Conservation (phyloP, 2,888 invertebrate species). For the Danaus chrysippus region DNA sequence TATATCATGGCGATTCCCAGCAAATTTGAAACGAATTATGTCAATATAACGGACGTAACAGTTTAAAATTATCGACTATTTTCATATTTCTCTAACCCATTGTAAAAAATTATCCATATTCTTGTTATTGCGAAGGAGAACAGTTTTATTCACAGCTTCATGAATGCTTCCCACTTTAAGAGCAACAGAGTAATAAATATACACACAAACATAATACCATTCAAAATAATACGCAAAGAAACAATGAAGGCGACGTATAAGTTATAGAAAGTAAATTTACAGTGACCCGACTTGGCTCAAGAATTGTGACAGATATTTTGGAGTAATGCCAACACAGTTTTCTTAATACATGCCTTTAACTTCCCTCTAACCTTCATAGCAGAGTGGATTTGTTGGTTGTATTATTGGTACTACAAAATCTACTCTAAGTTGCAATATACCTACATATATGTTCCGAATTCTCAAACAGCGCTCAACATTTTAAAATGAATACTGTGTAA, state of each 20-base stretch:
- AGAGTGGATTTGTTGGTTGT: neutral
- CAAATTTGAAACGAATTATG: no score
- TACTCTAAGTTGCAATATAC: neutral
- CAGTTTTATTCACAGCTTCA: no score
- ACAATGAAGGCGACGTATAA: neutral
- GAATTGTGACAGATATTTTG: slow-evolving; percentile 5
- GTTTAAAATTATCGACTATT: no score
- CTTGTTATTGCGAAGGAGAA: no score
- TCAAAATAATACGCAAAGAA: neutral
- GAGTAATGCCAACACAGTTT: neutral
- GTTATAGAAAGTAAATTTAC: slow-evolving; percentile 4
- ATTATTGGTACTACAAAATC: neutral
- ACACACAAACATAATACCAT: neutral
- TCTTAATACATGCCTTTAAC: slow-evolving; percentile 6
- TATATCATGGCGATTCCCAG: no score
- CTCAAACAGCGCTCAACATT: neutral
- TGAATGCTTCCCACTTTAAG: no score
- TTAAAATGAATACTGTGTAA: no score
- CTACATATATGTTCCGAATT: neutral
- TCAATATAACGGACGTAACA: no score
- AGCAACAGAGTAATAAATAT: neutral
- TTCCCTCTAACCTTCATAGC: neutral
- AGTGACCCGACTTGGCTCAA: neutral
- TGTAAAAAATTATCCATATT: no score
- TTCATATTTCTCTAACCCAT: no score